Evolutionary conservation across 2,797 vertebrate genomes (phyloP).

Genomic region (Halcyon chelicuti): DNA sequence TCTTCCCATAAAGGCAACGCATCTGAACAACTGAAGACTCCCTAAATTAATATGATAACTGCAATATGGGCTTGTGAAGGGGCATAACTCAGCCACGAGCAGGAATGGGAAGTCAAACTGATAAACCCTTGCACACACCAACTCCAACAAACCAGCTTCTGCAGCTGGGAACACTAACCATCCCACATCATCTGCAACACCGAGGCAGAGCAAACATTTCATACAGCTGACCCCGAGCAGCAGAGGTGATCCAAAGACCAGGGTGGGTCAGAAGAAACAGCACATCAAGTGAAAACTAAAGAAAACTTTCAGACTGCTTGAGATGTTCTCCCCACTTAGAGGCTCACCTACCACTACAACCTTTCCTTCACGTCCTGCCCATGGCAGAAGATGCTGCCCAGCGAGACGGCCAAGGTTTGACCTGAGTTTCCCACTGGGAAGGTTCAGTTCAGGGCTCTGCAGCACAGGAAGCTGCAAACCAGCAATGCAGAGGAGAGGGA

Average conservation of each 20-base stretch:
- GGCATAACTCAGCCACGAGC: rapidly evolving
- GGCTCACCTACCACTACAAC: neutral
- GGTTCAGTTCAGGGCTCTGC: neutral
- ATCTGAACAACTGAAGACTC: neutral
- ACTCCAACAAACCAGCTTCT: neutral
- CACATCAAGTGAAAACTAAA: neutral
- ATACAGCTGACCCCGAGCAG: neutral
- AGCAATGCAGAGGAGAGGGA: neutral
- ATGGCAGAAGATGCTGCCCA: neutral
- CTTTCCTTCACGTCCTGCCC: neutral
- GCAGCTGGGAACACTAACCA: neutral
- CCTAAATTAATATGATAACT: rapidly evolving
- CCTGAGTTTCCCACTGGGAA: neutral
- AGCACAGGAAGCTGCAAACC: neutral
- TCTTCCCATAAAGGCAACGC: neutral
- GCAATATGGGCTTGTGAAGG: neutral
- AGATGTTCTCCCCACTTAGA: neutral
- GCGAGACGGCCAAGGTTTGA: neutral
- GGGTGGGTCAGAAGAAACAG: neutral
- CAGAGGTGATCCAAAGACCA: rapidly evolving
- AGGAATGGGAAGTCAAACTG: neutral
- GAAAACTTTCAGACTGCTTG: neutral
- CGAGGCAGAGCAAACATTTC: rapidly evolving
- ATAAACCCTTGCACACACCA: neutral
- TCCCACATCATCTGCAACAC: neutral